Evolutionary conservation across 1,140 invertebrate species (phyloP), one percentile per base, ranked within the genome.

Genomic region (Oryctes rhinoceros): DNA sequence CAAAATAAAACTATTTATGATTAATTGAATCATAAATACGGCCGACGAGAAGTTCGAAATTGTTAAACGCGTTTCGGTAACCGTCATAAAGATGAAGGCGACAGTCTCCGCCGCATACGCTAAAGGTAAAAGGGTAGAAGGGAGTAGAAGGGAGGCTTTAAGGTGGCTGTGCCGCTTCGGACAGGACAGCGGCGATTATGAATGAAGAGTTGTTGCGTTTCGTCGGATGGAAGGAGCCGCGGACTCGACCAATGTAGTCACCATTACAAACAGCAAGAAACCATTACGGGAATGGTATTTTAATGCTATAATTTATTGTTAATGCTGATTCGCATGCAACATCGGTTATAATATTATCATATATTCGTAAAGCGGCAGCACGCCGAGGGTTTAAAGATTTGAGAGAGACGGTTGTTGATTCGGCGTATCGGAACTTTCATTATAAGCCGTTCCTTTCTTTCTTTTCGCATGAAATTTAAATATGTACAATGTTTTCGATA

Each of bases 251-350:
- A 76, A 48, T 39, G 80, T 59, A 44, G 78, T 20, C 77, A 74
- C 81, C 80, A 81, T 80, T 81, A 81, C 79, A 80, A 81, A 81
- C 83, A 83, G 81, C 83, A 67, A 80, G 83, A 82, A 78, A 77
- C 81, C 83, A 82, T 83, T 83, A 83, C 80, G n/a, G 78, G 76
- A 75, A 83, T 83, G 81, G 81, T 82, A 81, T 83, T 83, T 83
- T 83, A 83, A 83, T 82, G 78, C 81, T 74, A 80, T 80, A 83
- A 83, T 82, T 83, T 83, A 83, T 83, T 81, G 80, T 79, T 83
- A 83, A 82, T 82, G 81, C 78, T 44, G 53, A 82, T 82, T 83
- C 82, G 79, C 82, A 82, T 83, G 82, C 81, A 74, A 83, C 37
- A 44, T 44, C 39, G 39, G 35, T 71, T 80, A 78, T 81, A 81